Percentiles rank a stretch among this genome's conserved stretches.
phyloP scores from a whole-genome alignment of 2,797 vertebrate species.

The Rhodeus uyekii region DNA sequence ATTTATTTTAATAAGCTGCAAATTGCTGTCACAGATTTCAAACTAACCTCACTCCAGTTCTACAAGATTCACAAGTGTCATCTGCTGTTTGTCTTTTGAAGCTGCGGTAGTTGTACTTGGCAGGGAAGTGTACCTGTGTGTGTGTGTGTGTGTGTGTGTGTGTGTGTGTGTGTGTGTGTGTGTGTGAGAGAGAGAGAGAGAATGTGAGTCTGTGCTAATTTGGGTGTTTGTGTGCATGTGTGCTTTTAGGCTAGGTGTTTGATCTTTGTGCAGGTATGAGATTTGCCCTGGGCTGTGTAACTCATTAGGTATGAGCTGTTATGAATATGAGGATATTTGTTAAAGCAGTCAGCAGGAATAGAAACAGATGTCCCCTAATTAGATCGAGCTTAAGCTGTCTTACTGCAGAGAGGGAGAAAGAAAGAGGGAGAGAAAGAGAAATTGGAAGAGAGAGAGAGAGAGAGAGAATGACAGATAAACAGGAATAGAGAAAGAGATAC shows the following conservation, averaged over 20 bases:
- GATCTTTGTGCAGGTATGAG: constrained; percentile 76
- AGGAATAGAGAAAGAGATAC: constrained; percentile 64
- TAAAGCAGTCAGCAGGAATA: constrained; percentile 82
- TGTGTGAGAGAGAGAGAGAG: neutral
- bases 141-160: constrained; percentile 42
- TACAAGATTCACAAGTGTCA: constrained; percentile 46
- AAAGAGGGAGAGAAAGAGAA: constrained; percentile 73
- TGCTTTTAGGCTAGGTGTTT: constrained; percentile 66
- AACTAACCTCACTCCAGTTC: constrained; percentile 35
- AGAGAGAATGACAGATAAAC: constrained; percentile 73
- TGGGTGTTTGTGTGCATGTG: constrained; percentile 36
- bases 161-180: constrained; percentile 43
- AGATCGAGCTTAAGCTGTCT: constrained; percentile 83
- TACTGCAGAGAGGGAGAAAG: constrained; percentile 78
- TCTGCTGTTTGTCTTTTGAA: constrained; percentile 44
- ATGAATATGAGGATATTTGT: constrained; percentile 82
- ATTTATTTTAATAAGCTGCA: constrained; percentile 42
- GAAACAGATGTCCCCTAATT: constrained; percentile 87
- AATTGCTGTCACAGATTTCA: constrained; percentile 46
- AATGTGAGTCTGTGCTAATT: constrained; percentile 36
- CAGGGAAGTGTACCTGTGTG: constrained; percentile 41
- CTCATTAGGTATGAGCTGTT: constrained; percentile 81
- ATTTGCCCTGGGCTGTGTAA: constrained; percentile 76
- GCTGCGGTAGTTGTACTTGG: constrained; percentile 36
- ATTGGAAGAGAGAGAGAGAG: constrained; percentile 75